These are phyloP conservation scores for Aricia artaxerxes DNA, from an alignment of 2,888 invertebrate species.

Conservation along the genomic window DNA sequence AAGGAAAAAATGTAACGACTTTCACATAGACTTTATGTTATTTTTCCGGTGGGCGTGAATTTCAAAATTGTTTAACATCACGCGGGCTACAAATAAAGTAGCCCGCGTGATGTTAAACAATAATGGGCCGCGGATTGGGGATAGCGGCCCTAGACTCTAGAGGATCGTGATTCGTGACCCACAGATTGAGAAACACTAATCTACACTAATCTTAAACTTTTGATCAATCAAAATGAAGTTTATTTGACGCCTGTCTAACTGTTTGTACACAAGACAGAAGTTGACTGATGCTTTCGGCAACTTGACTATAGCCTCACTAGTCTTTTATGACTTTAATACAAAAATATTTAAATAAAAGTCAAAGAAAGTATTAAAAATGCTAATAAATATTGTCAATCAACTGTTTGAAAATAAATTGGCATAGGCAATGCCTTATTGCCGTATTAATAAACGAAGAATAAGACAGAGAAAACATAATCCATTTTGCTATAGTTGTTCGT, in stretches of 20 bases:
- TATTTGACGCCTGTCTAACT: neutral
- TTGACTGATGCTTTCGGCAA: neutral
- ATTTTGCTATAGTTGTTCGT: no score
- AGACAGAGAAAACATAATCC: no score
- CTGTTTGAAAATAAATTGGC: neutral
- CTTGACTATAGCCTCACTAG: neutral
- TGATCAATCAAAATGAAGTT: neutral
- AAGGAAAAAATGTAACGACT: no score
- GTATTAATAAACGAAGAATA: neutral
- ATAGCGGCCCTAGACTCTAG: no score
- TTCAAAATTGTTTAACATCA: no score
- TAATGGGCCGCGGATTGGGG: no score
- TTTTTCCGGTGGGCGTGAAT: no score
- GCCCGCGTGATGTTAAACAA: no score
- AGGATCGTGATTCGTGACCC: no score
- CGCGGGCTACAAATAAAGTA: no score
- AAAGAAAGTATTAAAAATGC: neutral
- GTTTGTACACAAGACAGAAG: neutral
- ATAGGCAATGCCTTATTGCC: neutral
- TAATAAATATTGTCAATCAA: neutral
- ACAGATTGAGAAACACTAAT: neutral
- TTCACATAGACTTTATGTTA: no score
- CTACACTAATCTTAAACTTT: neutral
- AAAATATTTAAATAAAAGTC: neutral
- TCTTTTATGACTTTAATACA: neutral